These are phyloP conservation scores for Turdus rufiventris DNA, from an alignment of 2,113 vertebrate genomes.

Conservation along the genomic window DNA sequence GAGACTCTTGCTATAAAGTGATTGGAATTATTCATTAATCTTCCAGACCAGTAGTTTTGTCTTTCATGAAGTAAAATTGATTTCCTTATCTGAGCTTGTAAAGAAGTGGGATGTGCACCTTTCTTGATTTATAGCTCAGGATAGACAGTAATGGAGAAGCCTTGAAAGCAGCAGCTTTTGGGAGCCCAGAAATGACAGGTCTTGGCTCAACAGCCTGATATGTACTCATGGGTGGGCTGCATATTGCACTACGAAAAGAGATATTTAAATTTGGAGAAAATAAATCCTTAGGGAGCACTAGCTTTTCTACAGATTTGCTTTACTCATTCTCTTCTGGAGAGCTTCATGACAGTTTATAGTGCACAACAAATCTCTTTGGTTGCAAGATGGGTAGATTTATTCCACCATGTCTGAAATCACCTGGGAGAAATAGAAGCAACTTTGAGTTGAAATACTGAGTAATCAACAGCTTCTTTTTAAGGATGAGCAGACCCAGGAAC, in stretches of 20 bases:
- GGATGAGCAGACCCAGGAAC: not conserved
- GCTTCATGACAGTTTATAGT: not conserved
- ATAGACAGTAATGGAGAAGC: not conserved
- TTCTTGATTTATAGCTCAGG: not conserved
- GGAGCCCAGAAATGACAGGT: not conserved
- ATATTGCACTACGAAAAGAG: not conserved
- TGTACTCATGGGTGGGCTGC: not conserved
- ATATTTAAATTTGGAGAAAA: not conserved
- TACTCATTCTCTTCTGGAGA: not conserved
- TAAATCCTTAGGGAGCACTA: not conserved
- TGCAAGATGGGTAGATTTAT: not conserved
- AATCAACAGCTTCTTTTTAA: not conserved
- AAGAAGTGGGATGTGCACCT: not conserved
- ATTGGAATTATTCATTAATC: slow-evolving; percentile 30
- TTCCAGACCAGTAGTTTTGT: slow-evolving; percentile 22
- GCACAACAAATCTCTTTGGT: not conserved
- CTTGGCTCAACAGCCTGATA: not conserved
- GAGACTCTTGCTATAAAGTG: not conserved
- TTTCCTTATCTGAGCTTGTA: slow-evolving; percentile 13
- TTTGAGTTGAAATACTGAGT: not conserved
- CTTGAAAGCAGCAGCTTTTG: not conserved
- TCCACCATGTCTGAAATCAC: not conserved
- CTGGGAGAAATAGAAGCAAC: not conserved
- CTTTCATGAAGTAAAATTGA: slow-evolving; percentile 37
- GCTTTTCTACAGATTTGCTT: not conserved